Percentiles rank a stretch among this genome's conserved stretches.
Evolutionary conservation across 37 sponge, comb jelly and placozoan species (phyloP).

Genomic region (Hormiphora californensis): DNA sequence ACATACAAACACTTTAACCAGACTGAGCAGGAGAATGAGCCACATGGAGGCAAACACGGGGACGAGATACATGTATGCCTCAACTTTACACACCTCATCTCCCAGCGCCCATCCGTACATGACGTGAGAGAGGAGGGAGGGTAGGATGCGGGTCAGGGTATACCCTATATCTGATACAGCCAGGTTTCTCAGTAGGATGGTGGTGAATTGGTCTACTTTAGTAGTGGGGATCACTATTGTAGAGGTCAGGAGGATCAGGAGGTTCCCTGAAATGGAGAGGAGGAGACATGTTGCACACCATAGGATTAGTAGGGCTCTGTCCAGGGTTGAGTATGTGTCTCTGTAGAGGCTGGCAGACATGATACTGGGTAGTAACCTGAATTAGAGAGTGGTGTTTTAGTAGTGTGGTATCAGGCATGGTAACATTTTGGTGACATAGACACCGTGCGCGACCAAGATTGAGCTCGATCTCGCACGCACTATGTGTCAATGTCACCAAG

Average conservation of each 20-base stretch:
- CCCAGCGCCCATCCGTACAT: constrained; percentile 1
- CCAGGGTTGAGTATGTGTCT: not conserved
- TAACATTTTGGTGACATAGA: no score
- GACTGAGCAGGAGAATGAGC: not conserved
- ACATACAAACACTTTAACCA: constrained; percentile 14
- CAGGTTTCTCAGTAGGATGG: not conserved
- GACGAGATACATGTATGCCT: not conserved
- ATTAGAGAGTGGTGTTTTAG: no score
- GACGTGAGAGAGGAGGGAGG: not conserved
- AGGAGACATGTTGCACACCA: not conserved
- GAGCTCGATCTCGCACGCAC: no score
- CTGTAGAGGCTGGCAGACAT: no score
- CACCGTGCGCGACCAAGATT: no score
- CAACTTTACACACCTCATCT: not conserved
- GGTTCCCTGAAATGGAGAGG: not conserved
- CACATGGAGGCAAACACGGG: constrained; percentile 24
- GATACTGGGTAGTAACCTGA: no score
- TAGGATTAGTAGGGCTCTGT: not conserved
- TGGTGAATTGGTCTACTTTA: not conserved
- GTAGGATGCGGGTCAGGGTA: not conserved
- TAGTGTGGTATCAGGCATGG: no score
- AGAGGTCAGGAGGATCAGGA: not conserved
- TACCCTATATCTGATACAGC: constrained; percentile 14
- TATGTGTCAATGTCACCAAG: no score
- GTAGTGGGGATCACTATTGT: not conserved